These are phyloP conservation scores for Oncopeltus fasciatus DNA, from an alignment of 1,140 invertebrate genomes.

Conservation along the genomic window DNA sequence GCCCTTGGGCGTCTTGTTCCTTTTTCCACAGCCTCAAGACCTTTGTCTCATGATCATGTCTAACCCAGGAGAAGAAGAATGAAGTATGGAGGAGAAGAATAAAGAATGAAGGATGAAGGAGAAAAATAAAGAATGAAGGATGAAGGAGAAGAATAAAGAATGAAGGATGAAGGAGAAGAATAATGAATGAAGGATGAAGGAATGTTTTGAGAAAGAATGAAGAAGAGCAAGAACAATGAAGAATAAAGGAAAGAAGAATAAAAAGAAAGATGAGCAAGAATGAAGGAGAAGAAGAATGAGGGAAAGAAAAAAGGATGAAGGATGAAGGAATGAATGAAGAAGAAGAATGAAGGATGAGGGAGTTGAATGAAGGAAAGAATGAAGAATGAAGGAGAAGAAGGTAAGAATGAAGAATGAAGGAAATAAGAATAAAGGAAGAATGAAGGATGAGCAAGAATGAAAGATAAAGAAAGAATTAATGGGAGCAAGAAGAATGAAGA, in stretches of 20 bases:
- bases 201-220: not conserved
- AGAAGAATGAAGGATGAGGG: not conserved
- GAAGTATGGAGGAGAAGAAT: too few species aligned
- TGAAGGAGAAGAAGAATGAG: not conserved
- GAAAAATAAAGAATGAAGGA: not conserved
- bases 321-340: not conserved
- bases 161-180: not conserved
- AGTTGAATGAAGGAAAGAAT: not conserved
- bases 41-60: too few species aligned
- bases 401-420: not conserved
- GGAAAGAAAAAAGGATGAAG: not conserved
- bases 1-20: too few species aligned
- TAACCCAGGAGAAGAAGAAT: too few species aligned
- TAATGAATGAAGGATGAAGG: not conserved
- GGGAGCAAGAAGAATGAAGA: not conserved
- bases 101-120: too few species aligned
- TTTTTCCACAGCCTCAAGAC: too few species aligned
- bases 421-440: not conserved
- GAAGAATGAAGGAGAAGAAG: not conserved
- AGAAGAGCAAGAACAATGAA: not conserved
- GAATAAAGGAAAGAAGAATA: not conserved
- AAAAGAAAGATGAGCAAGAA: not conserved
- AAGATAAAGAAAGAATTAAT: not conserved
- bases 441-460: not conserved
- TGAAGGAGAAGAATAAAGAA: not conserved